These are phyloP conservation scores for Heliornis fulica DNA, from an alignment of 2,113 vertebrate genomes.

Conservation along the genomic window DNA sequence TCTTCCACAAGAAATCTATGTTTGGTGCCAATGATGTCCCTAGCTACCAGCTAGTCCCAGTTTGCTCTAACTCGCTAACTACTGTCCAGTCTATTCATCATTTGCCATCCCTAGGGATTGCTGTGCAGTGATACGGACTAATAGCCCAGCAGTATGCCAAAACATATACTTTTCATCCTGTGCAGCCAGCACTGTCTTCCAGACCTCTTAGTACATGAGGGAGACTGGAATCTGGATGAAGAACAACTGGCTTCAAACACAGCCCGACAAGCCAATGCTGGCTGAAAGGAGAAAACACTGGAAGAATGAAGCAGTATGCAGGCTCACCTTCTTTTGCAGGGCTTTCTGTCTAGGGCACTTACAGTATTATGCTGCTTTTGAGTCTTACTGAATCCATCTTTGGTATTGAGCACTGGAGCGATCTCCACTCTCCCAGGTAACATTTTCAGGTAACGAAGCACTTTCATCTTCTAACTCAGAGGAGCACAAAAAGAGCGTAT, in stretches of 20 bases:
- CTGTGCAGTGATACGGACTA: not conserved
- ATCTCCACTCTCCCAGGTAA: not conserved
- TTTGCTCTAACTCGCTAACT: not conserved
- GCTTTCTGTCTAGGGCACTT: not conserved
- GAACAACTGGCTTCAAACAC: constrained; percentile 45
- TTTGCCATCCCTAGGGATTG: not conserved
- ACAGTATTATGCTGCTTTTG: not conserved
- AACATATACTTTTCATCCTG: constrained; percentile 16
- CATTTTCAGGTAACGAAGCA: no score
- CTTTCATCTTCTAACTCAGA: not conserved
- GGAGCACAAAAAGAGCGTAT: not conserved
- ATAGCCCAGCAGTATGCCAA: constrained; percentile 36
- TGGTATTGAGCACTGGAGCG: not conserved
- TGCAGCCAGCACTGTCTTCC: constrained; percentile 41
- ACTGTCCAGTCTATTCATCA: constrained; percentile 19
- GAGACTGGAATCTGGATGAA: constrained; percentile 44
- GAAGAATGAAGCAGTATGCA: not conserved
- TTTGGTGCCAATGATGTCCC: not conserved
- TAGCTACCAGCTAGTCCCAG: not conserved
- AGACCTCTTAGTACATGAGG: constrained; percentile 34
- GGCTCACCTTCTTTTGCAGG: not conserved
- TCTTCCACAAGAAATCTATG: not conserved
- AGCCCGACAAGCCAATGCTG: not conserved
- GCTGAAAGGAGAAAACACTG: constrained; percentile 10
- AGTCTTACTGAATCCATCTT: not conserved